Base-by-base conservation (phyloP, 2,888 invertebrate genomes). In the Conus canariensis region DNA sequence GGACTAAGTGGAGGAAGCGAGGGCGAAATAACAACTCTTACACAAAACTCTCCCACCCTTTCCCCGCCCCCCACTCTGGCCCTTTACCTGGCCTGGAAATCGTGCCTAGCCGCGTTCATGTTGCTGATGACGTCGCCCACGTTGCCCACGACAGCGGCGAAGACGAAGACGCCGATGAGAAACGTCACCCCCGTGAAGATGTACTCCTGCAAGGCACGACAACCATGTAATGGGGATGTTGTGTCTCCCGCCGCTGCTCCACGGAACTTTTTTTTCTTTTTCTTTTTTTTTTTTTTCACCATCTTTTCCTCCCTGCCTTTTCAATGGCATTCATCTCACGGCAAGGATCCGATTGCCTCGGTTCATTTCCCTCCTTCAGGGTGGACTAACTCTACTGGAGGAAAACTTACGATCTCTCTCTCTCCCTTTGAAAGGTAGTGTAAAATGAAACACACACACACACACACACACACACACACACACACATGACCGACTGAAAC, bases 101-200 rank as follows among this genome's bases (percentile, higher is more conserved):
- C 95, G 67, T 95, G 94, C 90, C 95, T 92, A 16, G 95, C 94
- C 8, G 96, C 95, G 90, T 96, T 95, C 95, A 95, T 95, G 91
- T 95, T 96, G 88, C 95, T 95, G 90, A 96, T 96, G 92, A 96
- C 95, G 91, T 96, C 95, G 90, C 95, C 96, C 22, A 96, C 96
- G 91, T 96, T 96, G 45, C 96, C 96, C 25, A 96, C 95, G 7
- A 96, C 95, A 30, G 95, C 95, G 25, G 96, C 96, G 90, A 96
- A 96, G 10, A 96, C 95, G 89, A 96, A 96, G 9, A 96, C 95
- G 14, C 96, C 96, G 83, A 95, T 94, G 12, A 96, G 92, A 83
- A 95, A 96, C 8, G 95, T 96, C 45, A 95, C 56, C 0, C 96
- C 96, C 30, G 96, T 96, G 90, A 96, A 95, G 14, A 96, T 93